Base-by-base conservation (phyloP, 1,140 invertebrate genomes). In the Thaumetopoea pityocampa region DNA sequence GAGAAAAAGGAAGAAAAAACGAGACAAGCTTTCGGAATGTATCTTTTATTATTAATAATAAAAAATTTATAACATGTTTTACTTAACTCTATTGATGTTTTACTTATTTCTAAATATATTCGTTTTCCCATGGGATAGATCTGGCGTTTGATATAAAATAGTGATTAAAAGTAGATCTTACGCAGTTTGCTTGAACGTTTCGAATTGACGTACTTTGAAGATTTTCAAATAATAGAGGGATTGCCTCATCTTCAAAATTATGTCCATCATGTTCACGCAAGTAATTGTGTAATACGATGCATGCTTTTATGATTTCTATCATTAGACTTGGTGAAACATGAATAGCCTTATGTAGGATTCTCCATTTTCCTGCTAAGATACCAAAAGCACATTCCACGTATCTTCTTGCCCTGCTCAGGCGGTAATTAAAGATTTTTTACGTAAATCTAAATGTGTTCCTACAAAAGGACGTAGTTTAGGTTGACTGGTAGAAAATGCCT, bases 41-140 rank as follows among this genome's bases (percentile, higher is more conserved):
- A 43, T 34, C 5, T 20, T 28, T 43, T 43, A 43, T 34, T 43
- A 34, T 28, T 34, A 35, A 34, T 34, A 43, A 43, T 34, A 27
- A 43, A 43, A 43, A 33, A 33, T 43, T 26, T 34, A 34, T 23
- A 43, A 43, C 29, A 43, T 43, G 16, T 43, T 43, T 43, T 40
- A 33, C 16, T 23, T 43, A 26, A 18, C 29, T 43, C 36, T 41
- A n/a, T n/a, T n/a, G n/a, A n/a, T n/a, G n/a, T n/a, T n/a, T n/a
- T n/a, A n/a, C 17, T 46, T 46, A 46, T 27, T 37, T 47, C 35
- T 47, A 47, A 38, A 41, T 41, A 17, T 41, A 41, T 41, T 41
- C 18, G 27, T 40, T 40, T 40, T 40, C 17, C 37, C 37, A 40
- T 30, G 26, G 37, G 5, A 29, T 14, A 4, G 17, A 19, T 20